Evolutionary conservation across 2,113 vertebrate genomes (phyloP).

Genomic region (Piprites chloris): DNA sequence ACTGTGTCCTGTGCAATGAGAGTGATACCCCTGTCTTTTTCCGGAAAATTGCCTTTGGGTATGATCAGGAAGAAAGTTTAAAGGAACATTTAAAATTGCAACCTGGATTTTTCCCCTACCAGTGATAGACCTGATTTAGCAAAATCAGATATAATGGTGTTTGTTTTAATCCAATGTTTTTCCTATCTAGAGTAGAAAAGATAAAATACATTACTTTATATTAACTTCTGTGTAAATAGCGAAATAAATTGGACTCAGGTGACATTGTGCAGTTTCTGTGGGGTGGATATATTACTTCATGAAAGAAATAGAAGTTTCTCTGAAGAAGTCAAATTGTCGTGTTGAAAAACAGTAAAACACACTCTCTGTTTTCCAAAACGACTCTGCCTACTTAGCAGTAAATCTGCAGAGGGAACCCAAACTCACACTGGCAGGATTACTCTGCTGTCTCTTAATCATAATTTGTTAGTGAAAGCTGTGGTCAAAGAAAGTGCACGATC

Average conservation of each 20-base stretch:
- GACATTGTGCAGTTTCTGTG: background rate
- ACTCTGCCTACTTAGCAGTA: conserved; percentile 9
- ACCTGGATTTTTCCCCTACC: background rate
- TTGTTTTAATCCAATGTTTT: background rate
- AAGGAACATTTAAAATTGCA: background rate
- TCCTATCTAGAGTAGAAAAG: background rate
- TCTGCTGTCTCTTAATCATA: conserved; percentile 17
- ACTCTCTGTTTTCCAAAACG: background rate
- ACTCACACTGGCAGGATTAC: background rate
- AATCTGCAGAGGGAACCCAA: background rate
- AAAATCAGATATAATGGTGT: background rate
- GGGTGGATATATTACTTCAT: background rate
- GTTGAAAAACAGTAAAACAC: background rate
- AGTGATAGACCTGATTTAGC: background rate
- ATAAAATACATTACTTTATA: background rate
- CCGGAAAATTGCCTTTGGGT: background rate
- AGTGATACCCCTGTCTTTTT: background rate
- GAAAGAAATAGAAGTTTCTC: background rate
- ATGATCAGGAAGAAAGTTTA: background rate
- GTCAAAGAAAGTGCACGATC: conserved; percentile 24
- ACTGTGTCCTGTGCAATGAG: background rate
- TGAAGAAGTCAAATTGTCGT: background rate
- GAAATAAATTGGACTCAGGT: background rate
- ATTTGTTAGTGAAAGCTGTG: conserved; percentile 51
- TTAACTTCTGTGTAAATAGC: background rate